Evolutionary conservation across 2,113 vertebrate genomes (phyloP), one percentile per base, ranked within the genome.

Genomic region (Dipodomys ordii): DNA sequence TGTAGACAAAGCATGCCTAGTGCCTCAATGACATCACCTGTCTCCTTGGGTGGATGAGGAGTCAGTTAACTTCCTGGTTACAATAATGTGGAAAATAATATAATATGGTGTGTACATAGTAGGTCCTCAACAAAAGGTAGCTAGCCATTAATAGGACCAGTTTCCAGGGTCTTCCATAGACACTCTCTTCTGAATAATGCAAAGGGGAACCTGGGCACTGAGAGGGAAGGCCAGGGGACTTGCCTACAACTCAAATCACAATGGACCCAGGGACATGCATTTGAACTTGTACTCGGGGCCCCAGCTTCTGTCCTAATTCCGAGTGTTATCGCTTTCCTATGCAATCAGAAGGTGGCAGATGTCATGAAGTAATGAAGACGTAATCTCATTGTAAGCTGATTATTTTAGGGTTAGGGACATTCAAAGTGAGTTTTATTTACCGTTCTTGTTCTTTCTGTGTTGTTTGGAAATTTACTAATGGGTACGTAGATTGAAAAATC

Each of bases 371-470:
- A 67, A 35, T 20, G 11, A 77, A 35, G 8, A 35, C 46, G 6
- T 10, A 53, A 68, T 80, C 19, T 77, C 62, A 27, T 10, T 15
- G 11, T 57, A 57, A 57, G 53, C 19, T 11, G 8, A 5, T 89
- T 68, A 78, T 44, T 92, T 96, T 39, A 4, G 11, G 32, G 32
- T 79, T 57, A 57, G 53, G 15, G 64, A 32, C 73, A 82, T 8
- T 69, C 67, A 74, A 95, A 46, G 32, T 67, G 28, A 86, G 11
- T 82, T 96, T 87, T 74, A 76, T 15, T 74, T 81, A 62, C 39
- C 35, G 73, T 39, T 30, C 76, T 88, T 71, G 49, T 60, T 76
- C n/a, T 88, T 81, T 92, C 60, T 79, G 16, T 3, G 22, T 77
- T 89, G 44, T 73, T 87, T 57, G 22, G 86, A 79, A 92, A 86